Conservation (phyloP, 2,113 vertebrate genomes). For the Emydocephalus ijimae region DNA sequence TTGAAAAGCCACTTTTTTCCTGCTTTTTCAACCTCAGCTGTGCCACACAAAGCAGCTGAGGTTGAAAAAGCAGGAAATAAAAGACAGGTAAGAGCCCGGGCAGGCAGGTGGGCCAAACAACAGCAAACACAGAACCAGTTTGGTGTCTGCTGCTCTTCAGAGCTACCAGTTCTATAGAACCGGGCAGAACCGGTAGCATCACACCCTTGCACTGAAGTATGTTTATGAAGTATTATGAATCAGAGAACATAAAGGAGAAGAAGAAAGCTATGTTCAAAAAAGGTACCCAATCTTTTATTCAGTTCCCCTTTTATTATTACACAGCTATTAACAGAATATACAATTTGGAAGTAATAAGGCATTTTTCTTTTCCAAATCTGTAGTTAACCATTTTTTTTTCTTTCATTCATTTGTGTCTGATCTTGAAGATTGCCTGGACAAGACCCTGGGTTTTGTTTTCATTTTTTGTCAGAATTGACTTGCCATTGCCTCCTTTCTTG, state of each 20-base stretch:
- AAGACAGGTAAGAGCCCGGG: too few species aligned
- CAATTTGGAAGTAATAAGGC: background rate
- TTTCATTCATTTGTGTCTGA: background rate
- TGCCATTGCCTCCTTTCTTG: background rate
- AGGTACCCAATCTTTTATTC: background rate
- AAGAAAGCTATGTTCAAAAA: background rate
- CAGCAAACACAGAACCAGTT: too few species aligned
- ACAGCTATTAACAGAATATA: background rate
- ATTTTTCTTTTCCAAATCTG: background rate
- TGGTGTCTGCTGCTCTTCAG: too few species aligned
- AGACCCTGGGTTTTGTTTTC: background rate
- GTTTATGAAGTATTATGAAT: background rate
- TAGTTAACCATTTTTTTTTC: background rate
- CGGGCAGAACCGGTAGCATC: too few species aligned
- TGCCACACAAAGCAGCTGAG: too few species aligned
- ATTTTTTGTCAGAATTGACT: background rate
- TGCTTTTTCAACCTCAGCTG: too few species aligned
- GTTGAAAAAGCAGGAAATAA: too few species aligned
- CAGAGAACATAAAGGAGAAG: background rate
- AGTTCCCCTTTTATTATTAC: background rate
- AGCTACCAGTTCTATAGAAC: too few species aligned
- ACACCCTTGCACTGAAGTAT: background rate
- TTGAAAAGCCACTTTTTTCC: too few species aligned
- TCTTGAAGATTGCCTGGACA: background rate
- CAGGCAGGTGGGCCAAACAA: too few species aligned